Percentiles rank a stretch among this genome's conserved stretches.
These are phyloP conservation scores for Hirudinaria manillensis DNA, from an alignment of 2,888 invertebrate genomes.

Conservation along the genomic window DNA sequence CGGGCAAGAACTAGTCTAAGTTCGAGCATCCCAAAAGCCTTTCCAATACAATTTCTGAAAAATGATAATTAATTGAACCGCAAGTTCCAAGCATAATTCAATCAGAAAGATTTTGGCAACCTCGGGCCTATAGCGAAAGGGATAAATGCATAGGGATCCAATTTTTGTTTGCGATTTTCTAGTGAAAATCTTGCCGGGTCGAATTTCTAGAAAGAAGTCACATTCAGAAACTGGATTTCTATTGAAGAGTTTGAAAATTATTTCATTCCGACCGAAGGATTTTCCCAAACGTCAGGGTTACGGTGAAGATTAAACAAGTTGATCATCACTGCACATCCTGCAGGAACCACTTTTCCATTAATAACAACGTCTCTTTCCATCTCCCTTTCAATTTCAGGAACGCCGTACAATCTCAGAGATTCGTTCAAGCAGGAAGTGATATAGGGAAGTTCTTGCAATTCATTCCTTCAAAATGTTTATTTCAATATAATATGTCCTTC, in stretches of 20 bases:
- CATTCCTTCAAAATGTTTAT: slow-evolving; percentile 43
- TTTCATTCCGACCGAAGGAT: slow-evolving; percentile 32
- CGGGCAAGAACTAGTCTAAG: slow-evolving; percentile 45
- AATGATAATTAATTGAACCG: not conserved
- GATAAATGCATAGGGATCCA: slow-evolving; percentile 44
- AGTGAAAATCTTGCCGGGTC: slow-evolving; percentile 44
- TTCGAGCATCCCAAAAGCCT: slow-evolving; percentile 48
- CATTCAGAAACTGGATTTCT: not conserved
- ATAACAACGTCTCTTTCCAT: slow-evolving; percentile 42
- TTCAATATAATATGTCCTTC: no score
- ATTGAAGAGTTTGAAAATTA: no score
- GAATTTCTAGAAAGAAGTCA: slow-evolving; percentile 38
- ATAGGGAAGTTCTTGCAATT: slow-evolving; percentile 44
- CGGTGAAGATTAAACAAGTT: slow-evolving; percentile 45
- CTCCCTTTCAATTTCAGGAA: slow-evolving; percentile 45
- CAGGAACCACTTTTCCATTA: slow-evolving; percentile 43
- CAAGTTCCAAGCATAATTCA: no score
- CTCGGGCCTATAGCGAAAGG: slow-evolving; percentile 50
- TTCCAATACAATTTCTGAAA: slow-evolving; percentile 47
- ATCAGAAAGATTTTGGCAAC: slow-evolving; percentile 33
- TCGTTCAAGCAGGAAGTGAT: slow-evolving; percentile 48
- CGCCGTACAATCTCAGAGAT: slow-evolving; percentile 44
- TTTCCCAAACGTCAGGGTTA: slow-evolving; percentile 45
- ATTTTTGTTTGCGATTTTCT: slow-evolving; percentile 42
- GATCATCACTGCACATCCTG: slow-evolving; percentile 41